Base-by-base conservation (phyloP, 2,888 invertebrate species). In the Drosophila melanosoma region DNA sequence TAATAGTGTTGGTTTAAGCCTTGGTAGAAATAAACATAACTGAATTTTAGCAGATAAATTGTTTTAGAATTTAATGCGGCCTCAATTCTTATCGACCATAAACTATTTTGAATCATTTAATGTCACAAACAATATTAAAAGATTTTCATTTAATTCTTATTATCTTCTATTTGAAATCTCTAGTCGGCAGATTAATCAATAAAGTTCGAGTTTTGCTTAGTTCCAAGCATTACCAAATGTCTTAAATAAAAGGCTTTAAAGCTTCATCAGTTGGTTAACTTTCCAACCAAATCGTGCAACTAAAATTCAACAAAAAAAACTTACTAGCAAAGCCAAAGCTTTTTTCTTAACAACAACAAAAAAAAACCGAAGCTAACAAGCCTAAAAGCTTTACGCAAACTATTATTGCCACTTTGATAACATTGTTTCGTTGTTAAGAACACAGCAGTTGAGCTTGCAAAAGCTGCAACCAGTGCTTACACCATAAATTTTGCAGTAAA, bases 381-480 rank as follows among this genome's bases (percentile, higher is more conserved):
- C 15, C 7, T 1, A 8, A 73, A 61, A 66, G 74, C 76, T 76
- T n/a, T 12, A 12, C 53, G 45, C 63, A 35, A 32, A 15, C 6
- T 15, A 35, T n/a, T 42, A 66, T 40, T 52, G 35, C 3, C 11
- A 20, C 8, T 11, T 32, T 42, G 42, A 32, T 42, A 42, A 12
- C 26, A 36, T 23, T 65, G 33, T 20, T n/a, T 7, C 48, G 59
- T 66, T 74, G 74, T 57, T 69, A 77, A 53, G 42, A 77, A 59
- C 33, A 38, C 36, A 26, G 26, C 33, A 32, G 23, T 0, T 3
- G 29, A 74, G 78, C 77, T 77, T 70, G 52, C 11, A 10, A 66
- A 78, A 78, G 78, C 71, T 77, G 10, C 36, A 8, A 29, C 62
- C 78, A 68, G 71, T 77, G 78, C 68, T 23, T 71, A 62, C 78